Base-by-base conservation (phyloP, 2,797 vertebrate species). In the Tragopan temminckii region DNA sequence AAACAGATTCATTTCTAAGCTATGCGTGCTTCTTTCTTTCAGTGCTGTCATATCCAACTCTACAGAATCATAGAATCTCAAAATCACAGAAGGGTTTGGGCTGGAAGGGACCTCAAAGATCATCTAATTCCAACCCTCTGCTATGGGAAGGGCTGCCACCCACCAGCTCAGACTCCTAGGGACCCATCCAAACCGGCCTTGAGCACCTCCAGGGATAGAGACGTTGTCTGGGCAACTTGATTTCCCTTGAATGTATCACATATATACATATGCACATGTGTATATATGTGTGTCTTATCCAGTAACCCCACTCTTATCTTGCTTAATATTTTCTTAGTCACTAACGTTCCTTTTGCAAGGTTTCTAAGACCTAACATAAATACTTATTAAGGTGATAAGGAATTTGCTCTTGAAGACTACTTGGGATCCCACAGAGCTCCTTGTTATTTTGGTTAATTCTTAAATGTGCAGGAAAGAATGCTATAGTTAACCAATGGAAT, bases 371-470 rank as follows among this genome's bases (percentile, higher is more conserved):
- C 12, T 80, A 6, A 19, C 59, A 64, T 55, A 1, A 40, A 6
- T 50, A 11, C 23, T 90, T 4, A 4, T 53, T 27, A 9, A 50
- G 38, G 19, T 52, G 38, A 25, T 4, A 13, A 33, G 27, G 11
- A 79, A 46, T 74, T 67, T 84, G 27, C 40, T 83, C 29, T 80
- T 55, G 23, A 72, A 76, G 38, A 79, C 33, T 21, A 29, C 11
- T 52, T 19, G n/a, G 57, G 13, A 70, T 74, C 29, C 36, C 40
- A 36, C 21, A 48, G 57, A 69, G 29, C 11, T 88, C 55, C 43
- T 74, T 74, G 69, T 46, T 70, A 63, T 57, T 84, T 64, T 80
- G 29, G 21, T 68, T 87, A 42, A 70, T 87, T 82, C 83, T n/a
- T 80, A 36, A 79, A 87, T 85, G 6, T 53, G 23, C 36, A 87